These are phyloP conservation scores for Peucedramus taeniatus DNA, from an alignment of 2,113 vertebrate genomes.

Conservation along the genomic window DNA sequence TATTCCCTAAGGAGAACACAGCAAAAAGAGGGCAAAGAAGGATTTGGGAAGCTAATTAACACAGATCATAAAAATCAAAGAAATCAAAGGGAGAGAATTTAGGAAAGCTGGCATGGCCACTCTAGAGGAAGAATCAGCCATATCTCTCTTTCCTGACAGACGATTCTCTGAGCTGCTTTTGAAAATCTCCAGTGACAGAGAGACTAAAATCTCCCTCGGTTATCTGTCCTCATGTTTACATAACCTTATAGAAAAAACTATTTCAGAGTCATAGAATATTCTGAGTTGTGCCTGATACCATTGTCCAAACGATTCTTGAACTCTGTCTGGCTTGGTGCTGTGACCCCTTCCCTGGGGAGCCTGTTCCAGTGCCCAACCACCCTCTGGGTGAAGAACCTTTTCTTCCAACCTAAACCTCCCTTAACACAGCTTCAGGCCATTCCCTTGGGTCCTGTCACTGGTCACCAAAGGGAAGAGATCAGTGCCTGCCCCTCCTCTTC, in stretches of 20 bases:
- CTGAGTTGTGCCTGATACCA: neutral
- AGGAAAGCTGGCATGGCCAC: neutral
- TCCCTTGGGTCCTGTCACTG: fast-evolving
- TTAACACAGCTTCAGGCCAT: fast-evolving
- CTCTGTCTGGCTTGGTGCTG: neutral
- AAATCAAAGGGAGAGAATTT: neutral
- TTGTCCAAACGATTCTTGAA: fast-evolving
- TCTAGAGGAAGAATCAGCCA: neutral
- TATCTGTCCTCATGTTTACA: neutral
- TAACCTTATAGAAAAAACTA: neutral
- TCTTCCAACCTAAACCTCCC: fast-evolving
- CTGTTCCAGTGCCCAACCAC: neutral
- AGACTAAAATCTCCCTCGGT: neutral
- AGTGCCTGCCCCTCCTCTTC: neutral
- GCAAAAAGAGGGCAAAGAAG: neutral
- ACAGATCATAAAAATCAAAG: neutral
- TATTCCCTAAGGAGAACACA: neutral
- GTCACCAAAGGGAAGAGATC: neutral
- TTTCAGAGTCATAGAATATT: neutral
- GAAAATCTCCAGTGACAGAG: neutral
- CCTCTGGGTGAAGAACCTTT: neutral
- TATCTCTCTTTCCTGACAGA: neutral
- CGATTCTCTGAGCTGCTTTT: neutral
- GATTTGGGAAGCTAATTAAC: neutral
- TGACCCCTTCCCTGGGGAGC: neutral